phyloP scores from a whole-genome alignment of 2,113 vertebrate species.

The Zeus faber region DNA sequence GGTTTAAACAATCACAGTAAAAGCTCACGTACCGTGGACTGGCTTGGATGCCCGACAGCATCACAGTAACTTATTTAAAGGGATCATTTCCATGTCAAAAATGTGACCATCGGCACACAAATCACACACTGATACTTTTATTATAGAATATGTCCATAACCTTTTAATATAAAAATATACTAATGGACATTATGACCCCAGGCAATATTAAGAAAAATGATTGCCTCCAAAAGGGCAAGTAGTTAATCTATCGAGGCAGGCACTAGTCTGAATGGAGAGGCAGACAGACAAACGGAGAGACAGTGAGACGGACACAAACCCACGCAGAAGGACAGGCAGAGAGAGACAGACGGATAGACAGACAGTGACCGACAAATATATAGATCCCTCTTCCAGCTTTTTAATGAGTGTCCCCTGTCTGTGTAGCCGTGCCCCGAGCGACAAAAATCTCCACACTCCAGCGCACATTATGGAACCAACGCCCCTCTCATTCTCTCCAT shows the following conservation, averaged over 20 bases:
- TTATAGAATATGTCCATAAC: constrained; percentile 28
- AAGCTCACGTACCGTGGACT: no score
- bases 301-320: constrained; percentile 24
- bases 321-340: constrained; percentile 18
- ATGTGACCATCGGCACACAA: constrained; percentile 27
- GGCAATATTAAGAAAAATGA: constrained; percentile 44
- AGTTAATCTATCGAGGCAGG: constrained; percentile 33
- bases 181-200: constrained; percentile 44
- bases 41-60: no score
- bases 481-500: constrained; percentile 51
- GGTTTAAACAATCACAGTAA: no score
- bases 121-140: constrained; percentile 35
- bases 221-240: constrained; percentile 20
- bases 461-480: constrained; percentile 54
- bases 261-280: constrained; percentile 13
- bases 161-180: constrained; percentile 37
- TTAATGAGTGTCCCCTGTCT: constrained; percentile 68
- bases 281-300: constrained; percentile 22
- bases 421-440: constrained; percentile 53
- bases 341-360: constrained; percentile 17
- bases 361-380: constrained; percentile 30
- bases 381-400: constrained; percentile 59
- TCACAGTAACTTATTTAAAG: constrained; percentile 30
- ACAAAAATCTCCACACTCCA: constrained; percentile 59
- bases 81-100: constrained; percentile 34